Base-by-base conservation (phyloP, 35 echinoderm and acorn worm species). In the Holothuria glaberrima region DNA sequence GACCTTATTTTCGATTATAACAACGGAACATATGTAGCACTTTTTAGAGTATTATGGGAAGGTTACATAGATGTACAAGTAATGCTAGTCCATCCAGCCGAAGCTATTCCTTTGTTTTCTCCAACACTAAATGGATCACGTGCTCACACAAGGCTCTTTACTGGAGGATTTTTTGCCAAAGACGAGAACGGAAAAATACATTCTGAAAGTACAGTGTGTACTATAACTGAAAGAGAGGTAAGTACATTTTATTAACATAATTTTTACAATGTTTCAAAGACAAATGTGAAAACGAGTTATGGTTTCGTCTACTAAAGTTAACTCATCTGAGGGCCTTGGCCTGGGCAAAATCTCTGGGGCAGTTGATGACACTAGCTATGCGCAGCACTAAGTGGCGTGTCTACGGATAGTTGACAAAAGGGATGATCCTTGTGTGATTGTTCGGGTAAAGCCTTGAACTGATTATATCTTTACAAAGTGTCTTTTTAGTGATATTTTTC, bases 1-100 rank as follows among this genome's bases (percentile, higher is more conserved):
- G 31, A 75, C 16, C 16, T 12, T 13, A 14, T 75, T 41, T 44
- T 75, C 18, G 71, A 75, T 0, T 75, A 34, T 48, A 33, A 41
- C 10, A 75, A 75, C 30, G 71, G 71, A 36, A 75, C 71, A 4
- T 75, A 75, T 0, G 10, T 75, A 38, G 71, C 71, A 44, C 18
- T 75, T 75, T 75, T 75, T 19, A 17, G 71, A 75, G 14, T 75
- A 44, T 75, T 75, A 75, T 75, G 71, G 71, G 71, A 75, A 75
- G 71, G 71, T 48, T 0, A 75, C 10, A 41, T 75, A 41, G 71
- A 6, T 22, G 12, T 75, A 19, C 30, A 41, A 5, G 71, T 75
- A 3, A 12, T 75, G 24, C 46, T 75, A 13, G 71, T 44, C 14
- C 71, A 75, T 41, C 71, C 71, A 75, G 71, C 71, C 3, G 71